phyloP scores from a whole-genome alignment of 1,140 invertebrate species.

The Drosophila guanche region DNA sequence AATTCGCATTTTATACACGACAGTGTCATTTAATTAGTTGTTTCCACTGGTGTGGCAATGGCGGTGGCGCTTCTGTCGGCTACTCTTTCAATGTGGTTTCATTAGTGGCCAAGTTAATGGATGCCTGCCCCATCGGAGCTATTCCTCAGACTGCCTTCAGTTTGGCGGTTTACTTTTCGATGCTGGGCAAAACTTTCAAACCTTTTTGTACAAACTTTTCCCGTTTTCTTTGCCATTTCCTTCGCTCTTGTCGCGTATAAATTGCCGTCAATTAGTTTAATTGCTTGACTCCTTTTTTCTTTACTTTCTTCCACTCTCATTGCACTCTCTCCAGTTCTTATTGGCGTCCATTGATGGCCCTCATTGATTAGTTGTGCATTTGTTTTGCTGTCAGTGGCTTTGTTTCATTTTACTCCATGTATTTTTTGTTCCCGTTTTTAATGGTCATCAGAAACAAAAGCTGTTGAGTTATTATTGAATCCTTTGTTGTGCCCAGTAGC shows the following conservation, averaged over 20 bases:
- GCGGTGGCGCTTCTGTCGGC: neutral
- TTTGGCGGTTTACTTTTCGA: slow-evolving; percentile 61
- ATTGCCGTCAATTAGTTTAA: slow-evolving; percentile 79
- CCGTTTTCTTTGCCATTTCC: neutral
- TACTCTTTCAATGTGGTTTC: slow-evolving; percentile 65
- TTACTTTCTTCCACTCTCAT: slow-evolving; percentile 1
- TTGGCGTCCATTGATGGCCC: slow-evolving; percentile 46
- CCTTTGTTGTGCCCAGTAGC: slow-evolving; percentile 21
- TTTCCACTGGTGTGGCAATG: neutral
- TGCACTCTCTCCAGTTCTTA: slow-evolving; percentile 10
- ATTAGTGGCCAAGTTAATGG: slow-evolving; percentile 74
- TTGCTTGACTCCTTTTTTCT: slow-evolving; percentile 59
- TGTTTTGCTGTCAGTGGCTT: slow-evolving; percentile 42
- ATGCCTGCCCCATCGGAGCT: slow-evolving; percentile 13
- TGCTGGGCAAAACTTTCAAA: slow-evolving; percentile 61
- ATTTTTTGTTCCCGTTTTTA: slow-evolving; percentile 18
- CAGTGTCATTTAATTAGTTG: slow-evolving; percentile 43
- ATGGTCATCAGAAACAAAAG: slow-evolving; percentile 47
- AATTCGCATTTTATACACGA: slow-evolving; percentile 23
- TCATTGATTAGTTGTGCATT: slow-evolving; percentile 72
- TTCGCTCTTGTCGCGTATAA: slow-evolving; percentile 56
- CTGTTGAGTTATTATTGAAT: slow-evolving; percentile 35
- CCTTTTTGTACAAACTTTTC: slow-evolving; percentile 43
- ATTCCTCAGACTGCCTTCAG: slow-evolving; percentile 4
- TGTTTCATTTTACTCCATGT: slow-evolving; percentile 18